These are phyloP conservation scores for Pseudotriccus pelzelni DNA, from an alignment of 2,797 vertebrate genomes.

Conservation along the genomic window DNA sequence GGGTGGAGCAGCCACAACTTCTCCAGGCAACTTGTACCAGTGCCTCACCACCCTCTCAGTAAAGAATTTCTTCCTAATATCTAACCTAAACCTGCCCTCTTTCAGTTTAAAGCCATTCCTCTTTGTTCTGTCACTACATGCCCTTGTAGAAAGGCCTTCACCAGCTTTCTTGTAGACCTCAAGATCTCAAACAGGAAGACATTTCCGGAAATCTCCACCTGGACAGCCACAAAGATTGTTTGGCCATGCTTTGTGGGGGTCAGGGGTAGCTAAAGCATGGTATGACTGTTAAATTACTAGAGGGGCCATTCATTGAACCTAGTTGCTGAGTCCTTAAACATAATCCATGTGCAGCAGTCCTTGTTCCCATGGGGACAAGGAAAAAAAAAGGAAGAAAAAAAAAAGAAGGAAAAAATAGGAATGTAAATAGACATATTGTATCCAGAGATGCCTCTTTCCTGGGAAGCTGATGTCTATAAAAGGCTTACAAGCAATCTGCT, in stretches of 20 bases:
- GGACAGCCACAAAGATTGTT: background rate
- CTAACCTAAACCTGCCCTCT: background rate
- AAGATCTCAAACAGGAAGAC: background rate
- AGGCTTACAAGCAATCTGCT: background rate
- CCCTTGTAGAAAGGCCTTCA: background rate
- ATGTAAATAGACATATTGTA: background rate
- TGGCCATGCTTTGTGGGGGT: background rate
- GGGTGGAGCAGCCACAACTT: rapidly evolving
- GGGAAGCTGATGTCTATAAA: background rate
- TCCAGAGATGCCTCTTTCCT: background rate
- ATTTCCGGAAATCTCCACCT: background rate
- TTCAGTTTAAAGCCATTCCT: background rate
- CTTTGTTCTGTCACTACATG: background rate
- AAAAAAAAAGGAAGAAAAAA: background rate
- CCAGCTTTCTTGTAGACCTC: background rate
- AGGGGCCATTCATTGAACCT: background rate
- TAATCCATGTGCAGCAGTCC: background rate
- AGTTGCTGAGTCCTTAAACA: background rate
- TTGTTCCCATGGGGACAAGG: background rate
- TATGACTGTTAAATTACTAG: background rate
- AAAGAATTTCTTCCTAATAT: background rate
- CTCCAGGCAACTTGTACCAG: background rate
- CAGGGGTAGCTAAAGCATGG: background rate
- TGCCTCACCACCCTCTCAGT: background rate
- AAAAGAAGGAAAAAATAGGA: background rate